Evolutionary conservation across 1,140 invertebrate species (phyloP).

Genomic region (Drosophila trapezifrons): DNA sequence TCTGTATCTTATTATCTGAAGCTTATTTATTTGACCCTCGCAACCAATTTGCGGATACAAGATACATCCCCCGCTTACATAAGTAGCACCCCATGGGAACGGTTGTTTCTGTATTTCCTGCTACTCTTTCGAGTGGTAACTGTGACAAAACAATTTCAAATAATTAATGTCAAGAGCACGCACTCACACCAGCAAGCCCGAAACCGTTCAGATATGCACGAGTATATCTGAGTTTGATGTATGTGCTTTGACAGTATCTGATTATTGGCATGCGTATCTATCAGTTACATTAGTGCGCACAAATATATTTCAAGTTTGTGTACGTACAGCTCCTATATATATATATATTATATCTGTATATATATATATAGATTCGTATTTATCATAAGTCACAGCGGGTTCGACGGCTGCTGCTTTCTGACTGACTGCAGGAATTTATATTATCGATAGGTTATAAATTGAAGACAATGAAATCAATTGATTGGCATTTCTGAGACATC

Average conservation of each 20-base stretch:
- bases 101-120: slow-evolving; percentile 17
- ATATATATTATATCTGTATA: neutral
- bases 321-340: slow-evolving; percentile 3
- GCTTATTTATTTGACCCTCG: slow-evolving; percentile 13
- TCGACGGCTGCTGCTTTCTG: slow-evolving; percentile 31
- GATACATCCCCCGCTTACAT: slow-evolving; percentile 4
- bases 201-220: slow-evolving; percentile 17
- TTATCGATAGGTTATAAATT: slow-evolving; percentile 82
- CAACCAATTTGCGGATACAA: slow-evolving; percentile 4
- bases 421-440: slow-evolving; percentile 68
- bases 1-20: slow-evolving; percentile 5
- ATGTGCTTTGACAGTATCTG: slow-evolving; percentile 56
- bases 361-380: slow-evolving; percentile 33
- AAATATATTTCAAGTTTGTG: slow-evolving; percentile 44
- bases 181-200: slow-evolving; percentile 3
- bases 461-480: slow-evolving; percentile 83
- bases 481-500: slow-evolving; percentile 69
- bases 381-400: slow-evolving; percentile 54
- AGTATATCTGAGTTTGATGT: slow-evolving; percentile 39
- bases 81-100: neutral
- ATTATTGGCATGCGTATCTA: slow-evolving; percentile 62
- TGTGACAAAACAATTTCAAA: slow-evolving; percentile 72
- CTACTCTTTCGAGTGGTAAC: slow-evolving; percentile 36
- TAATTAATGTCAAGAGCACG: slow-evolving; percentile 77
- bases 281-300: slow-evolving; percentile 51